Conservation (phyloP, 2,113 vertebrate genomes). For the Hippopotamus amphibius region DNA sequence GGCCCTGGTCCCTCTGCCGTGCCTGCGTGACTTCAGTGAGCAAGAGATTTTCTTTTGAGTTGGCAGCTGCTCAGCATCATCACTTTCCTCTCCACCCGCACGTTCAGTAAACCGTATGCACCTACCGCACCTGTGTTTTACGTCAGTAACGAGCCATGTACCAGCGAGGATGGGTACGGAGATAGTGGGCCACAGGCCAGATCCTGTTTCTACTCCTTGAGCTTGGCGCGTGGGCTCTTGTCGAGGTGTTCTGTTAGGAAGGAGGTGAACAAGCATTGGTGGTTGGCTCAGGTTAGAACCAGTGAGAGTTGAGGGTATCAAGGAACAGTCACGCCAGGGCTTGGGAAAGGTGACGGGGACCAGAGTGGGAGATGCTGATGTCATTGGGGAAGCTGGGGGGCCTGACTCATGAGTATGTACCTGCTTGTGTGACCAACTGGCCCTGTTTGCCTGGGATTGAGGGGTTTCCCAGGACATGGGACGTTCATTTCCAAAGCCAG, state of each 20-base stretch:
- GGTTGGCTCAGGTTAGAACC: not conserved
- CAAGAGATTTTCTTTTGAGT: not conserved
- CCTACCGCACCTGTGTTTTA: not conserved
- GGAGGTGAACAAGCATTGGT: not conserved
- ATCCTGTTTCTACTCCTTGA: not conserved
- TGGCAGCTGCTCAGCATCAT: not conserved
- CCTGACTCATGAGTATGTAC: not conserved
- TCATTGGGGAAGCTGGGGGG: not conserved
- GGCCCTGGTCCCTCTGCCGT: accelerated
- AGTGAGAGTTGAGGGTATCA: not conserved
- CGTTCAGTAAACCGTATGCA: not conserved
- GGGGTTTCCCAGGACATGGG: not conserved
- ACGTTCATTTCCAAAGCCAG: not conserved
- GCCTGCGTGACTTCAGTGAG: not conserved
- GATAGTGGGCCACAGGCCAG: not conserved
- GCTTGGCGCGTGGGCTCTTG: not conserved
- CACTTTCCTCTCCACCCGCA: not conserved
- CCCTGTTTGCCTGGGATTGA: not conserved
- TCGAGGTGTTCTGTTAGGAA: not conserved
- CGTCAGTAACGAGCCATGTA: not conserved
- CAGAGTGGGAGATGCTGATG: not conserved
- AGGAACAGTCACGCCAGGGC: not conserved
- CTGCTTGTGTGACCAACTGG: not conserved
- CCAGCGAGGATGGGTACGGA: not conserved
- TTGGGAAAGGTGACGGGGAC: not conserved